These are phyloP conservation scores for Meteorus colon DNA, from an alignment of 2,888 invertebrate genomes.

Conservation along the genomic window DNA sequence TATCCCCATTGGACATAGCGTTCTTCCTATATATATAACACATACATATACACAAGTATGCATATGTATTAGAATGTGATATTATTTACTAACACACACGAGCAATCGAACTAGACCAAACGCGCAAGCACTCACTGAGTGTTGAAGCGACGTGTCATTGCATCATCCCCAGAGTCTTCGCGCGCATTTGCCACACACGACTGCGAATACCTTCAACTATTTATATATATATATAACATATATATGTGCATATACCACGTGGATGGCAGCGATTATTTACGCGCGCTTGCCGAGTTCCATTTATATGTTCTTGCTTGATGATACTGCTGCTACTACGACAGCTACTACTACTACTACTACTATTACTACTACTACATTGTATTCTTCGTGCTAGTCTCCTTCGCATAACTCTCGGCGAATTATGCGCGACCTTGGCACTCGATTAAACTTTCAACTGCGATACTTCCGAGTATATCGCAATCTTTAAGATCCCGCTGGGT, in stretches of 20 bases:
- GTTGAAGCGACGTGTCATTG: conserved; percentile 30
- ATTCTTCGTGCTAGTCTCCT: conserved; percentile 1
- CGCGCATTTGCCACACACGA: background rate
- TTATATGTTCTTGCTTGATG: background rate
- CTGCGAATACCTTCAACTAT: background rate
- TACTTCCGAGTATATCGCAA: background rate
- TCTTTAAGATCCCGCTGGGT: background rate
- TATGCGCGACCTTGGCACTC: conserved; percentile 37
- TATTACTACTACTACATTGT: background rate
- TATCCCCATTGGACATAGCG: conserved; percentile 1
- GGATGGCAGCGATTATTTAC: conserved; percentile 46
- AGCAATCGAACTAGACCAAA: conserved; percentile 20
- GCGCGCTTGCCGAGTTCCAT: background rate
- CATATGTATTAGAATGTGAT: background rate
- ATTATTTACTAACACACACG: background rate
- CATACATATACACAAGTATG: background rate
- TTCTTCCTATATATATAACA: background rate
- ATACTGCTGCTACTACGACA: background rate
- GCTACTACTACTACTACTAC: background rate
- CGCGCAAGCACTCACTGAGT: conserved; percentile 24
- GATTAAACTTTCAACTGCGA: conserved; percentile 40
- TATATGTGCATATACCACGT: conserved; percentile 41
- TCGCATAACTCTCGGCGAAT: conserved; percentile 16
- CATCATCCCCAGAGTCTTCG: conserved; percentile 32
- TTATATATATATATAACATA: background rate